Evolutionary conservation across 2,797 vertebrate genomes (phyloP).

Genomic region (Rhabdophis nuchalis): DNA sequence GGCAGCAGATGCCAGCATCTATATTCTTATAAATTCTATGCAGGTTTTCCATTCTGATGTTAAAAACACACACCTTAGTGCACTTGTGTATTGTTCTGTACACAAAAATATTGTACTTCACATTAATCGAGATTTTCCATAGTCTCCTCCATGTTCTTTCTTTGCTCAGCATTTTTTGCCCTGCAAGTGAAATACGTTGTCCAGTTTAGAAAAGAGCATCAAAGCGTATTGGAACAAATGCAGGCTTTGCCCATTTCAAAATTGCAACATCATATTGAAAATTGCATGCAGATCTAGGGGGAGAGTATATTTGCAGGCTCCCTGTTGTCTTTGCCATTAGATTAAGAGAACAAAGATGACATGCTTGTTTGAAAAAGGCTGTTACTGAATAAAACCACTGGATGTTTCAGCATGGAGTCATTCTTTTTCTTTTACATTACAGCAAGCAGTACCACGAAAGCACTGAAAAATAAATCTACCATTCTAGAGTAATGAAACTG

Average conservation of each 20-base stretch:
- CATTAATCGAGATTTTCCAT: not conserved
- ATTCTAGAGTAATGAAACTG: conserved; percentile 1
- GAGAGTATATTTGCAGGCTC: conserved; percentile 18
- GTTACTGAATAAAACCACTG: not conserved
- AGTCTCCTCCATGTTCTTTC: not conserved
- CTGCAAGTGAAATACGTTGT: not conserved
- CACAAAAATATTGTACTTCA: not conserved
- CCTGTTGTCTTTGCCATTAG: conserved; percentile 1
- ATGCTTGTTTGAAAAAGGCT: not conserved
- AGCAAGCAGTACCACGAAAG: not conserved
- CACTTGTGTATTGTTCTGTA: not conserved
- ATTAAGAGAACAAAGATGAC: conserved; percentile 28
- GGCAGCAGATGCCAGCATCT: not conserved
- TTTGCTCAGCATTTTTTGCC: not conserved
- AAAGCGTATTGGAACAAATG: conserved; percentile 26
- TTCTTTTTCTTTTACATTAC: conserved; percentile 1
- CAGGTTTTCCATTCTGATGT: not conserved
- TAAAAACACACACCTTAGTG: not conserved
- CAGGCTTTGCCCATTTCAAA: not conserved
- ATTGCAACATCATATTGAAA: not conserved
- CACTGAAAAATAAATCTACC: not conserved
- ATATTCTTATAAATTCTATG: not conserved
- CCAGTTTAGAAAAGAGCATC: not conserved
- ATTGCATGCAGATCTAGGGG: conserved; percentile 10
- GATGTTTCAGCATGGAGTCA: not conserved